phyloP scores from a whole-genome alignment of 2,113 vertebrate species.

The Sander lucioperca region DNA sequence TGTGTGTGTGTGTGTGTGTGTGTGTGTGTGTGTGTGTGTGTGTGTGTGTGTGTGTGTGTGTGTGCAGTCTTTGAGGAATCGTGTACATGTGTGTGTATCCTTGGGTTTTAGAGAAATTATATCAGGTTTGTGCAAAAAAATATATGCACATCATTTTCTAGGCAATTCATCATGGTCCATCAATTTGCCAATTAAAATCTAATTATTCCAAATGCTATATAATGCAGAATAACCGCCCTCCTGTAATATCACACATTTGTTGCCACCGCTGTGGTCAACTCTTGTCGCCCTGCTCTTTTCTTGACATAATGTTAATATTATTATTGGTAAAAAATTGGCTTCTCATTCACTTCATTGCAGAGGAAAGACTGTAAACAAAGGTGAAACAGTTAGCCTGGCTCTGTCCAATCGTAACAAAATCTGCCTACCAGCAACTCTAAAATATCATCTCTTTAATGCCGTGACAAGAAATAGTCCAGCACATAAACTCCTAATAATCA shows the following conservation, averaged over 20 bases:
- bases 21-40: constrained; percentile 54
- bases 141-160: neutral
- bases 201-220: neutral
- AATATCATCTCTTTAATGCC: neutral
- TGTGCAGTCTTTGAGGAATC: constrained; percentile 31
- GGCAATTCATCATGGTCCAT: constrained; percentile 32
- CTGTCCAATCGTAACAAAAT: neutral
- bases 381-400: neutral
- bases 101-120: constrained; percentile 50
- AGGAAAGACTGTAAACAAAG: neutral
- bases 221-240: neutral
- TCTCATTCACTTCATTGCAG: neutral
- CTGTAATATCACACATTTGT: neutral
- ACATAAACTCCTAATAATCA: neutral
- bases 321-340: neutral
- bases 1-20: constrained; percentile 32
- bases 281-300: neutral
- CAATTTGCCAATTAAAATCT: constrained; percentile 21
- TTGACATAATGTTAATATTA: neutral
- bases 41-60: constrained; percentile 29
- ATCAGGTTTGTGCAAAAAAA: constrained; percentile 35
- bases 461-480: neutral
- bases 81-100: constrained; percentile 49
- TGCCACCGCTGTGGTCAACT: neutral
- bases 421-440: neutral